Percentiles rank a stretch among this genome's conserved stretches.
These are phyloP conservation scores for Onychorhynchus coronatus DNA, from an alignment of 2,113 vertebrate species.

Conservation along the genomic window DNA sequence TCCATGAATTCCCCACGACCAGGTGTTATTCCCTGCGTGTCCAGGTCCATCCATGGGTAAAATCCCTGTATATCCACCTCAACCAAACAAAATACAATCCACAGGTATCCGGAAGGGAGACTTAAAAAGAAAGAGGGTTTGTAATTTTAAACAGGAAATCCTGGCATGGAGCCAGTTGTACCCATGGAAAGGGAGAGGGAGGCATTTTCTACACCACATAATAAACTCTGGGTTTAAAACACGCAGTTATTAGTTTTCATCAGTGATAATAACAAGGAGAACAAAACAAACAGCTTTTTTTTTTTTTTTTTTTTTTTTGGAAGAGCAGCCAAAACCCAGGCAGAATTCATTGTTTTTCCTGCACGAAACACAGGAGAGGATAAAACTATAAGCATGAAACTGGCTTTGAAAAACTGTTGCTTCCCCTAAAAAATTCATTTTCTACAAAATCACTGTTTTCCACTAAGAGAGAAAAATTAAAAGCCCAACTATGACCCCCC, in stretches of 20 bases:
- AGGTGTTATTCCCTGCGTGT: not conserved
- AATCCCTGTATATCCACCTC: not conserved
- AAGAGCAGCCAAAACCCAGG: not conserved
- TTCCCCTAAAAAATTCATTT: not conserved
- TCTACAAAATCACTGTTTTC: not conserved
- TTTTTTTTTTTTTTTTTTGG: not conserved
- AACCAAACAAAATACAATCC: not conserved
- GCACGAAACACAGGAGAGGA: not conserved
- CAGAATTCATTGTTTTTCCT: not conserved
- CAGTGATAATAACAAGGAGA: not conserved
- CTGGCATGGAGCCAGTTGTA: accelerated
- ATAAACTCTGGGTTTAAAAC: not conserved
- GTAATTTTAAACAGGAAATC: not conserved
- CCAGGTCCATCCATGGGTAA: not conserved
- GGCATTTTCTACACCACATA: not conserved
- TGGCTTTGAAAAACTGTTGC: not conserved
- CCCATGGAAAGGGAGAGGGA: accelerated
- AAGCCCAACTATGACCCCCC: not conserved
- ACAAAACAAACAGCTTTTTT: not conserved
- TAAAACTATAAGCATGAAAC: not conserved
- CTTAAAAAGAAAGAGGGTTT: not conserved
- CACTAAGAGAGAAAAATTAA: not conserved
- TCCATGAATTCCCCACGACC: accelerated
- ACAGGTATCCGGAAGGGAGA: not conserved
- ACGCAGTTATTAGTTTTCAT: not conserved